Base-by-base conservation (phyloP, 2,113 vertebrate species). In the Callopanchax toddi region DNA sequence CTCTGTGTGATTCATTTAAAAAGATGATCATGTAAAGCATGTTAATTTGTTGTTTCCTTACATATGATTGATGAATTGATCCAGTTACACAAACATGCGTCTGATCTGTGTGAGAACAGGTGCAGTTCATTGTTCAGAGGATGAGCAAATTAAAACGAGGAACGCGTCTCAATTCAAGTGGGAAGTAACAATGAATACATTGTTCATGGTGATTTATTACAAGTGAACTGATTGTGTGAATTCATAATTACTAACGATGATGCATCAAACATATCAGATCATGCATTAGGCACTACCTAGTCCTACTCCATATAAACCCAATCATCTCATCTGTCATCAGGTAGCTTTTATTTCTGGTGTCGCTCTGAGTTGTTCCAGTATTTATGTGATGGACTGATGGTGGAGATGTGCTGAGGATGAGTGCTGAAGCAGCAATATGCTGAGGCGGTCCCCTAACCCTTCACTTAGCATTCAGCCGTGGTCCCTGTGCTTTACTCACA, bases 401-500 rank as follows among this genome's bases (percentile, higher is more conserved):
- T 22, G 67, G 75, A 61, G 60, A 23, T 5, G 42, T 13, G 0
- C 53, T n/a, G n/a, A n/a, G n/a, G n/a, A n/a, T n/a, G n/a, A n/a
- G n/a, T n/a, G n/a, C n/a, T 39, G 78, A 66, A 43, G 44, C 48
- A 53, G 34, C 57, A 45, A 44, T 52, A 22, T 56, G 36, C 60
- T 13, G 49, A 65, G 52, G 46, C 18, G 21, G 32, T 45, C 20
- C 29, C 59, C 25, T 49, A 70, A 61, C 60, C 50, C 69, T 79
- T 75, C 45, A 53, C 57, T 87, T 79, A 57, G 80, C 60, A 82
- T 86, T 87, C 85, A 79, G 52, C 43, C n/a, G 0, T 11, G 6
- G 52, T 45, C 54, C 59, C 60, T 61, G 52, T 57, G 72, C 64
- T 86, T 81, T 85, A 74, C 81, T 85, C 82, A 87, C 88, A 83